Evolutionary conservation across 2,888 invertebrate genomes (phyloP).

Genomic region (Rosalia funebris): DNA sequence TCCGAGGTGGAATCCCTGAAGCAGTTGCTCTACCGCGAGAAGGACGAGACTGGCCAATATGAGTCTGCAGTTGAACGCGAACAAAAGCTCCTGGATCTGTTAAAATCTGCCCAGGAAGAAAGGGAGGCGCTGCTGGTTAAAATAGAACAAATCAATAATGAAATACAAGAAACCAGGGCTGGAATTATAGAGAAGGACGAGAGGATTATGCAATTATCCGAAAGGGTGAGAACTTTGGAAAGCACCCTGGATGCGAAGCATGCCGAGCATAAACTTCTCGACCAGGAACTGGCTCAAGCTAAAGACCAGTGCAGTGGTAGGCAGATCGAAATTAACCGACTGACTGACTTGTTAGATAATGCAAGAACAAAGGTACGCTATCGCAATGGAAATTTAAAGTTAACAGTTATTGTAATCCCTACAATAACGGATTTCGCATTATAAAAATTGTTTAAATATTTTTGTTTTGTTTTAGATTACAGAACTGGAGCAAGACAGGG

Average conservation of each 20-base stretch:
- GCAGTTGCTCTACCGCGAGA: constrained; percentile 77
- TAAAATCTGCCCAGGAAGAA: constrained; percentile 86
- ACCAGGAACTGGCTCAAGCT: constrained; percentile 76
- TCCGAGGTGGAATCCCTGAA: constrained; percentile 87
- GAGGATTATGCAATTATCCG: constrained; percentile 75
- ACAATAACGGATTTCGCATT: too few relatives aligned
- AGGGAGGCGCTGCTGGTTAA: constrained; percentile 77
- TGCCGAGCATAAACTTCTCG: constrained; percentile 78
- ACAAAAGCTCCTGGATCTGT: constrained; percentile 83
- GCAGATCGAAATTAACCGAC: constrained; percentile 81
- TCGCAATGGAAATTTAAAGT: background rate
- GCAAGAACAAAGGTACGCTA: constrained; percentile 78
- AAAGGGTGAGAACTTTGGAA: constrained; percentile 78
- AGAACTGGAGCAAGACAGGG: constrained; percentile 75
- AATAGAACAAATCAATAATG: constrained; percentile 80
- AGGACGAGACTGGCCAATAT: constrained; percentile 66
- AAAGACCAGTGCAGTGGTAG: constrained; percentile 80
- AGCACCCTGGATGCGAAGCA: constrained; percentile 78
- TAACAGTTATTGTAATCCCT: too few relatives aligned
- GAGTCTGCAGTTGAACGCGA: constrained; percentile 77
- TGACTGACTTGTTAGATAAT: constrained; percentile 82
- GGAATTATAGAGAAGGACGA: constrained; percentile 65
- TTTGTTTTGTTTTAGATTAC: constrained; percentile 64
- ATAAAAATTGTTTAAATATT: too few relatives aligned
- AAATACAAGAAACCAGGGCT: constrained; percentile 72